Percentiles rank a stretch among this genome's conserved stretches.
Conservation (phyloP, 2,797 vertebrate species). For the Manis crassicaudata region DNA sequence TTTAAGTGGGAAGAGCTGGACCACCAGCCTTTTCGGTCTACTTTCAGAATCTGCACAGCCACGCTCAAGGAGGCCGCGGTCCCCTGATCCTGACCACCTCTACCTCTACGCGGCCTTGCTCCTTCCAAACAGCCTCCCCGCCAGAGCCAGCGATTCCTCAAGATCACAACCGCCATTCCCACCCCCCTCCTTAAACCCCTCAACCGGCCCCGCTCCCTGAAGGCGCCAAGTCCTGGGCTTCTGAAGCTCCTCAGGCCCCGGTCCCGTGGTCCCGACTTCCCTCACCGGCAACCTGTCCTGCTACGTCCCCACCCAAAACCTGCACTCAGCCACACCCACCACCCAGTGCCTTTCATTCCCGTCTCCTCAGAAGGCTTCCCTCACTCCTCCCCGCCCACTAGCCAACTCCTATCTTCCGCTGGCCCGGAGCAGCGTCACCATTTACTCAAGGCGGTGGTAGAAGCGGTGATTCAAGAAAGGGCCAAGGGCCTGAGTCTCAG, state of each 20-base stretch:
- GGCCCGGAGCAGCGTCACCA: not conserved
- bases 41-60: not conserved
- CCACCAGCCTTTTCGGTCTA: not conserved
- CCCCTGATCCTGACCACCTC: not conserved
- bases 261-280: not conserved
- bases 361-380: not conserved
- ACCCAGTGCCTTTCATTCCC: not conserved
- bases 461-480: not conserved
- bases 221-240: not conserved
- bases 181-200: too few relatives aligned
- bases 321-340: not conserved
- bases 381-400: not conserved
- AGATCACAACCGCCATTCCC: not conserved
- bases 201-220: rapidly evolving
- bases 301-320: not conserved
- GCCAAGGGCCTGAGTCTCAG: not conserved
- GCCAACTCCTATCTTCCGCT: not conserved
- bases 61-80: not conserved
- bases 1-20: not conserved
- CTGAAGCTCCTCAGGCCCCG: not conserved
- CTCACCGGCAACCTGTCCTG: rapidly evolving
- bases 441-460: rapidly evolving
- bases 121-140: not conserved
- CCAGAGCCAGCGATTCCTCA: not conserved
- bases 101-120: not conserved